phyloP scores from a whole-genome alignment of 2,797 vertebrate genomes.

The Cyclopterus lumpus region DNA sequence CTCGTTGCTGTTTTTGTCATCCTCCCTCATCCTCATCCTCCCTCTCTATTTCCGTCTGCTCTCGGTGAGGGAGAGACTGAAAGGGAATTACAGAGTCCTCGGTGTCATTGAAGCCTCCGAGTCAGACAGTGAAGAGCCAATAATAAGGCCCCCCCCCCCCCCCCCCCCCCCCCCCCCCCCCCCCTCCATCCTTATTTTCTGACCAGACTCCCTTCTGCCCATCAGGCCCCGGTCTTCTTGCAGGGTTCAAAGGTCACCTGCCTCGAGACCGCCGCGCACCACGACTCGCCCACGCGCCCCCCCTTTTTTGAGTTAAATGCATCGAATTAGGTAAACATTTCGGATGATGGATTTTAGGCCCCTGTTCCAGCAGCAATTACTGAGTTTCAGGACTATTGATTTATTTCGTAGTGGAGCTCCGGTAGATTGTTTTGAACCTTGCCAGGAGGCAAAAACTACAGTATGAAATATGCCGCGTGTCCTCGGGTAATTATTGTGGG shows the following conservation, averaged over 20 bases:
- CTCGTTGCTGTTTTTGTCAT: slow-evolving; percentile 38
- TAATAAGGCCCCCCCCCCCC: slow-evolving; percentile 49
- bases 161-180: neutral
- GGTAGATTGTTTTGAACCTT: slow-evolving; percentile 35
- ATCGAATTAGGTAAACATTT: slow-evolving; percentile 68
- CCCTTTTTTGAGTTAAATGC: slow-evolving; percentile 34
- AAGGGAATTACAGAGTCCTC: slow-evolving; percentile 62
- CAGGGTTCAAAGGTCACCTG: slow-evolving; percentile 53
- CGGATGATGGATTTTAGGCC: slow-evolving; percentile 55
- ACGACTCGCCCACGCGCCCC: slow-evolving; percentile 14
- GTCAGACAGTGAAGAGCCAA: slow-evolving; percentile 66
- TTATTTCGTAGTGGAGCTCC: slow-evolving; percentile 27
- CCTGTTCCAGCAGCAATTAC: slow-evolving; percentile 62
- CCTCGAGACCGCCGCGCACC: slow-evolving; percentile 13
- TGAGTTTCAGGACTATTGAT: slow-evolving; percentile 59
- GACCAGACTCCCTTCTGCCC: slow-evolving; percentile 33
- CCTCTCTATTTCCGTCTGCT: slow-evolving; percentile 57
- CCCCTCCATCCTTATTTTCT: slow-evolving; percentile 45
- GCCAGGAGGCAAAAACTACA: slow-evolving; percentile 38
- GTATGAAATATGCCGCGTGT: slow-evolving; percentile 31
- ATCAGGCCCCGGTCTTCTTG: slow-evolving; percentile 1
- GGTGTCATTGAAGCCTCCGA: slow-evolving; percentile 60
- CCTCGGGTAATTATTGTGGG: slow-evolving; percentile 47
- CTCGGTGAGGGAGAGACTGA: slow-evolving; percentile 39
- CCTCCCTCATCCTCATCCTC: slow-evolving; percentile 42